These are phyloP conservation scores for Empis livida DNA, from an alignment of 2,888 invertebrate species.

Conservation along the genomic window DNA sequence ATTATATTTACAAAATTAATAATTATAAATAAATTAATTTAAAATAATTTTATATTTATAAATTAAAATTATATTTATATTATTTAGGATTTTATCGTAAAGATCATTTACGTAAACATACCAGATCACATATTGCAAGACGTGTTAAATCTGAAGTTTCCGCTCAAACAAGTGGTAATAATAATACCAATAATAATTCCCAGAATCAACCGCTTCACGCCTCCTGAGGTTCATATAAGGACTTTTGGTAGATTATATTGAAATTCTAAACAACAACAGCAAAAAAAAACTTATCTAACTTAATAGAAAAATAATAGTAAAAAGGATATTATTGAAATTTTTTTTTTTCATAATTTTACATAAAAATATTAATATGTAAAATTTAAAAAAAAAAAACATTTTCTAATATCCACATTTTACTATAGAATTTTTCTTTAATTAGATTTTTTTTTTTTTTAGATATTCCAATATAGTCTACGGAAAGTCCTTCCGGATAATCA, in stretches of 20 bases:
- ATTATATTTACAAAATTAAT: no score
- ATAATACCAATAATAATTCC: slow-evolving; percentile 29
- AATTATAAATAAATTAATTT: no score
- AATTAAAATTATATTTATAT: no score
- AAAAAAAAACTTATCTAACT: no score
- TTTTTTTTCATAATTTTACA: no score
- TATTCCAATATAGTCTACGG: not conserved
- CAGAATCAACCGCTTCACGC: slow-evolving; percentile 31
- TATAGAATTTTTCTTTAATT: not conserved
- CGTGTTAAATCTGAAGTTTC: slow-evolving; percentile 75
- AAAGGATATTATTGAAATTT: no score
- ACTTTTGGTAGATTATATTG: slow-evolving; percentile 36
- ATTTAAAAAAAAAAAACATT: no score
- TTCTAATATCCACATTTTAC: no score
- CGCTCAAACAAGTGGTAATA: slow-evolving; percentile 44
- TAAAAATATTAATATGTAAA: no score
- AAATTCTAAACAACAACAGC: not conserved
- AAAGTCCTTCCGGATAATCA: not conserved
- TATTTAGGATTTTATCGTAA: slow-evolving; percentile 67
- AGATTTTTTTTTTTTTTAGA: no score
- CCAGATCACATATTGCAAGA: slow-evolving; percentile 70
- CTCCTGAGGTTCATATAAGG: slow-evolving; percentile 40
- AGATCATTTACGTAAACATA: slow-evolving; percentile 75
- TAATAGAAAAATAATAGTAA: no score
- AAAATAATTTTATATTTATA: no score